Percentiles rank a stretch among this genome's conserved stretches.
Conservation (phyloP, 2,888 invertebrate genomes). For the Parapristionchus giblindavisi region DNA sequence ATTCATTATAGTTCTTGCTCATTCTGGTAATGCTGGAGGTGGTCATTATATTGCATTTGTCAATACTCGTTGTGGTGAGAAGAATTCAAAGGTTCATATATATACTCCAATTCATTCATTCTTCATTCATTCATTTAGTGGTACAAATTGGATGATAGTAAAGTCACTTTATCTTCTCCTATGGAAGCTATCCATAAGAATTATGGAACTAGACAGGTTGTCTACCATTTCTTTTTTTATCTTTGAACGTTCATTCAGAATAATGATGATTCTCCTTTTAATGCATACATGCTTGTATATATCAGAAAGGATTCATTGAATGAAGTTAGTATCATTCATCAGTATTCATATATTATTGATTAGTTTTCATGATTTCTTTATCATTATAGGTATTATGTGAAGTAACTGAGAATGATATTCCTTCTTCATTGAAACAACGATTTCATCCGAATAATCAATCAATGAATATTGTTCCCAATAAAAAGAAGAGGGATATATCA, state of each 20-base stretch:
- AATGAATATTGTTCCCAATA: background rate
- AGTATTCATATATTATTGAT: background rate
- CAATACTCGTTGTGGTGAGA: background rate
- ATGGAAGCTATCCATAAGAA: too few species aligned
- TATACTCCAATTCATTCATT: too few species aligned
- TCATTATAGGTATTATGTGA: too few species aligned
- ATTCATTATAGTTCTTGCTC: background rate
- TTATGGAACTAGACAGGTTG: too few species aligned
- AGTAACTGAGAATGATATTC: too few species aligned
- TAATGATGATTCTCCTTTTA: background rate
- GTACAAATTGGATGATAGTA: too few species aligned
- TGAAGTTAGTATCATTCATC: background rate
- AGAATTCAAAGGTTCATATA: background rate
- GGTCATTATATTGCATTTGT: conserved; percentile 2
- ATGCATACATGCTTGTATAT: conserved; percentile 16
- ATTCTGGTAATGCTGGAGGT: background rate
- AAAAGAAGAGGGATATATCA: background rate
- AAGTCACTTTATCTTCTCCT: too few species aligned
- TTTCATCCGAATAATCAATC: too few species aligned
- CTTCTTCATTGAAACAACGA: too few species aligned
- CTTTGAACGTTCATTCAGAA: background rate
- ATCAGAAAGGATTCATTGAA: conserved; percentile 11
- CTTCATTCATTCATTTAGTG: too few species aligned
- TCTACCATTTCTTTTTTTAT: too few species aligned
- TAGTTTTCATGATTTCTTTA: too few species aligned